A percentile compares a stretch with the other conserved stretches of the same genome.
phyloP scores from a whole-genome alignment of 1,140 invertebrate species.

The Atta colombica region DNA sequence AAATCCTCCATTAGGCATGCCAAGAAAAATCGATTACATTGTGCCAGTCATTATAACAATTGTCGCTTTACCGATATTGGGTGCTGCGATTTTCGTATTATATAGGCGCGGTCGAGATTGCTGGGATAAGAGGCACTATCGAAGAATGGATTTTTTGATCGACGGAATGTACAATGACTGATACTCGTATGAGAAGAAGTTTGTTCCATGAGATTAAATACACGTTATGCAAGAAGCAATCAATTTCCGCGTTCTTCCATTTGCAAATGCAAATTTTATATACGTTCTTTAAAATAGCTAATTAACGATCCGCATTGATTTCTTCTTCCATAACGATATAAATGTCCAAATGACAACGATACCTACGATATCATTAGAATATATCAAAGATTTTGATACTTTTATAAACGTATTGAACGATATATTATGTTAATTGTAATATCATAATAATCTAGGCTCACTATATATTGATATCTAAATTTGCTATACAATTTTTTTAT shows the following conservation, averaged over 20 bases:
- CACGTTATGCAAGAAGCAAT: constrained; percentile 4
- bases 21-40: constrained; percentile 87
- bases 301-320: neutral
- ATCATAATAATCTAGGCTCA: constrained; percentile 24
- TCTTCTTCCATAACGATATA: constrained; percentile 10
- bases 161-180: constrained; percentile 94
- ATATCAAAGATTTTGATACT: constrained; percentile 1
- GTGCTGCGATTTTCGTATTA: constrained; percentile 88
- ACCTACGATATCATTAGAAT: constrained; percentile 1
- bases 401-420: constrained; percentile 30
- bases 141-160: constrained; percentile 92
- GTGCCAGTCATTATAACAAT: constrained; percentile 90
- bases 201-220: constrained; percentile 24
- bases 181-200: constrained; percentile 27
- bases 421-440: constrained; percentile 7
- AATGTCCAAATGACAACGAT: neutral
- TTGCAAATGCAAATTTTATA: constrained; percentile 13
- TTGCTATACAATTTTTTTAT: constrained; percentile 55
- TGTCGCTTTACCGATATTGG: constrained; percentile 89
- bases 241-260: constrained; percentile 7
- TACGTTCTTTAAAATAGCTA: neutral
- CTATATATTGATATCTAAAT: neutral
- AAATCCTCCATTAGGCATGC: constrained; percentile 73
- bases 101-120: constrained; percentile 90
- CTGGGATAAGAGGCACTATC: constrained; percentile 92